These are phyloP conservation scores for Neodiprion pinetum DNA, from an alignment of 1,140 invertebrate species.

Conservation along the genomic window DNA sequence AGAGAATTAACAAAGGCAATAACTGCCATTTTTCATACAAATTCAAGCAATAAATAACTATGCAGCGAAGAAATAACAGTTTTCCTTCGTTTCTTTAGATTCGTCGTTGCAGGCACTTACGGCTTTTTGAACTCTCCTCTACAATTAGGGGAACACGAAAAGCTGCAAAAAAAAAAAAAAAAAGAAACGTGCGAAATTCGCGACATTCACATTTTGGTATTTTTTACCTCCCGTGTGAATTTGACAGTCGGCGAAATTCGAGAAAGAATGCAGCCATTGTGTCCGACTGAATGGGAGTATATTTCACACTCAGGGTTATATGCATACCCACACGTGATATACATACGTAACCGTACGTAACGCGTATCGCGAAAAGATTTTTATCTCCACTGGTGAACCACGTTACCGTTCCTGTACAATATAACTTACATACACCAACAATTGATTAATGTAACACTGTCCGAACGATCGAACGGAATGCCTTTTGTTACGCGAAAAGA, in stretches of 20 bases:
- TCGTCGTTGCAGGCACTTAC: no score
- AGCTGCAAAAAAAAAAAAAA: no score
- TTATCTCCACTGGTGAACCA: neutral
- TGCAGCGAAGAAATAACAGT: no score
- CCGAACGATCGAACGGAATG: neutral
- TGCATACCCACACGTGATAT: no score
- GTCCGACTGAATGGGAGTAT: neutral
- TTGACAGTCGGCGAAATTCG: neutral
- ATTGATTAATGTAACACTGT: neutral
- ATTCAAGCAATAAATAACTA: no score
- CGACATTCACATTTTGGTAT: no score
- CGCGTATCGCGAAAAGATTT: neutral
- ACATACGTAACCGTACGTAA: neutral
- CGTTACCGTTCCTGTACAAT: neutral
- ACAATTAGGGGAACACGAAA: no score
- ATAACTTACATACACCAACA: neutral
- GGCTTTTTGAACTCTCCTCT: no score
- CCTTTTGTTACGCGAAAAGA: neutral
- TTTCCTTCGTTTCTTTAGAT: no score
- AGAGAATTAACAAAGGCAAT: no score
- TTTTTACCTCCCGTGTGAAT: neutral
- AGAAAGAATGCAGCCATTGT: neutral
- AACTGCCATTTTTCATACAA: no score
- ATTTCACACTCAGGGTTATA: neutral
- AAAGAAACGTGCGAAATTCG: no score